Percentiles rank a stretch among this genome's conserved stretches.
These are phyloP conservation scores for Pseudococcus viburni DNA, from an alignment of 2,888 invertebrate species.

Conservation along the genomic window DNA sequence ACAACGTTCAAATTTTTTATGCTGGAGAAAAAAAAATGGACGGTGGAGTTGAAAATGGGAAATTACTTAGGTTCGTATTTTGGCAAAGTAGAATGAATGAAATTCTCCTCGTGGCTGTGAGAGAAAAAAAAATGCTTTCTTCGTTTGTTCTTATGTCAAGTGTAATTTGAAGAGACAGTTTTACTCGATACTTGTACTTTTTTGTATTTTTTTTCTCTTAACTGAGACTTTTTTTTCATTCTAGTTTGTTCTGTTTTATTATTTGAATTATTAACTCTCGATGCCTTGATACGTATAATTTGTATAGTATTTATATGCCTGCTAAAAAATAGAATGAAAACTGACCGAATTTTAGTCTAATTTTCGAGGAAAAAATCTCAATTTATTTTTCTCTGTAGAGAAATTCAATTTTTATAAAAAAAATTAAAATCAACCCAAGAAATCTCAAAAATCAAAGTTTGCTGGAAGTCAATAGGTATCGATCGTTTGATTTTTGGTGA, in stretches of 20 bases:
- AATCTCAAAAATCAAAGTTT: background rate
- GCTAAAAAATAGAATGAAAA: no score
- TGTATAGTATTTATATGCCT: no score
- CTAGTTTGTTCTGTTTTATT: no score
- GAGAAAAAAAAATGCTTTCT: background rate
- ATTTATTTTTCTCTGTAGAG: no score
- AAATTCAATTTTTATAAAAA: background rate
- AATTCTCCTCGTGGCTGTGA: background rate
- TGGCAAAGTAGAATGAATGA: conserved; percentile 15
- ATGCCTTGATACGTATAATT: no score
- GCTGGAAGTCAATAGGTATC: background rate
- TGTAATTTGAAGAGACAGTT: background rate
- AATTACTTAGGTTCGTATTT: background rate
- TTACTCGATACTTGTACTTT: background rate
- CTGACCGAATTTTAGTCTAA: no score
- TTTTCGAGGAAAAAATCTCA: no score
- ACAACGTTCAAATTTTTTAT: background rate
- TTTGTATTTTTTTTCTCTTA: background rate
- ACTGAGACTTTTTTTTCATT: no score
- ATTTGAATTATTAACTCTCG: no score
- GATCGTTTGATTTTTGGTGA: background rate
- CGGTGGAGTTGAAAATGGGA: background rate
- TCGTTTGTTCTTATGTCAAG: background rate
- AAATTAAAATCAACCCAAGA: background rate
- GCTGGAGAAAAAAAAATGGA: background rate